phyloP scores from a whole-genome alignment of 2,797 vertebrate genomes.

The Muscicapa comitata region DNA sequence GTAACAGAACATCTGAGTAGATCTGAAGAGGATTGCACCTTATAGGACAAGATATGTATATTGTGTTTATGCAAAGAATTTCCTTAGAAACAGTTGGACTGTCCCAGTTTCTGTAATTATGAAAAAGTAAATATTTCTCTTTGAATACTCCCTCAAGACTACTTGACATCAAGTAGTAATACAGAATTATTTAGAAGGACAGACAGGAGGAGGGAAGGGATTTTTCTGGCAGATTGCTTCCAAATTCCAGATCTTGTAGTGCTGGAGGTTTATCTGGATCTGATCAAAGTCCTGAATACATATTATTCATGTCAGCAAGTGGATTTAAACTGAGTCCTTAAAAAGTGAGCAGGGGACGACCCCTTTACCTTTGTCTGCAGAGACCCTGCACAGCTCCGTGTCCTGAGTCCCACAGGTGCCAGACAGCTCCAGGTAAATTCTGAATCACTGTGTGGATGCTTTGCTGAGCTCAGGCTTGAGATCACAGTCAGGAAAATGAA shows the following conservation, averaged over 20 bases:
- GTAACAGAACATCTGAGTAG: background rate
- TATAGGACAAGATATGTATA: background rate
- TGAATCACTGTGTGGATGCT: background rate
- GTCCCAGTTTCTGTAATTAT: background rate
- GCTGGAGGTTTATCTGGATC: background rate
- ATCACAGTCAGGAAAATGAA: background rate
- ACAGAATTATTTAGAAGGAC: background rate
- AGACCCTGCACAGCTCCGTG: background rate
- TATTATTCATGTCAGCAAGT: background rate
- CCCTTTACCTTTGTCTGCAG: background rate
- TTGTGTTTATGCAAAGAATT: background rate
- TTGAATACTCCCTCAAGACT: background rate
- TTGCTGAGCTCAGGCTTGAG: background rate
- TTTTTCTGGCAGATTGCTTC: background rate
- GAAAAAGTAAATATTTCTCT: background rate
- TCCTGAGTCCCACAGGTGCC: background rate
- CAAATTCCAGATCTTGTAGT: background rate
- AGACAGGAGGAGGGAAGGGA: background rate
- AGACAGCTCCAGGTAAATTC: background rate
- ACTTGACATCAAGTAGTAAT: background rate
- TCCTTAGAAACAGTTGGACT: background rate
- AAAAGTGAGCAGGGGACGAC: background rate
- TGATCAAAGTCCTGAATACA: background rate
- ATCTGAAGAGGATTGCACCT: background rate
- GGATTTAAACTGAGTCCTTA: background rate